Evolutionary conservation across 2,113 vertebrate genomes (phyloP), one percentile per base, ranked within the genome.

Genomic region (Leucopsar rothschildi): DNA sequence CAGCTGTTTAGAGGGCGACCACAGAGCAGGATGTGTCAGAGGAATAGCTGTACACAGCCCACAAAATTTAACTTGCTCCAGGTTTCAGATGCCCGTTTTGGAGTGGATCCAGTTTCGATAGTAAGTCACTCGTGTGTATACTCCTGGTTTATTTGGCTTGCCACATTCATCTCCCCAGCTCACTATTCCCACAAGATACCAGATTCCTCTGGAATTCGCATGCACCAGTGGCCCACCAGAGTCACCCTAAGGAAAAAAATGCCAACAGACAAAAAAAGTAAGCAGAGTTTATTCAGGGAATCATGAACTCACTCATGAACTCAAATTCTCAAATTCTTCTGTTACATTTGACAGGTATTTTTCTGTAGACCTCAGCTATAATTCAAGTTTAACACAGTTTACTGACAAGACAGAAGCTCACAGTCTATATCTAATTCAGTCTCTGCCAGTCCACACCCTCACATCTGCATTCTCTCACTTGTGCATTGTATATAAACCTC

Each of bases 151-250:
- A 85, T 98, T 97, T 60, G 10, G 86, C 63, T 97, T 97, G 57
- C 97, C 98, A 80, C 98, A 98, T 77, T 98, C 98, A 23, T 98
- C 97, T 42, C 98, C 98, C 98, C 98, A 98, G 94, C 98, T 98
- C 86, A 98, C 98, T 84, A 98, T 98, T 95, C 98, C 98, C 79
- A 97, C 94, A 47, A 98, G 98, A 91, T 98, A 98, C 98, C 98
- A 98, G 61, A 98, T 97, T 56, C 97, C 97, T 94, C 97, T 97
- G 72, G 82, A 79, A 95, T 98, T 98, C 6, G 92, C 96, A 29
- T 98, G 96, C 66, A 99, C 98, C 92, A 99, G 61, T 19, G 99
- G 99, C 47, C 99, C 99, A 64, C 99, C 99, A 42, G 99, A 99
- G 86, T 99, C 99, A 64, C 99, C 99, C 99, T 99, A 84, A 44